Base-by-base conservation (phyloP, 1,140 invertebrate genomes). In the Theocolax elegans region DNA sequence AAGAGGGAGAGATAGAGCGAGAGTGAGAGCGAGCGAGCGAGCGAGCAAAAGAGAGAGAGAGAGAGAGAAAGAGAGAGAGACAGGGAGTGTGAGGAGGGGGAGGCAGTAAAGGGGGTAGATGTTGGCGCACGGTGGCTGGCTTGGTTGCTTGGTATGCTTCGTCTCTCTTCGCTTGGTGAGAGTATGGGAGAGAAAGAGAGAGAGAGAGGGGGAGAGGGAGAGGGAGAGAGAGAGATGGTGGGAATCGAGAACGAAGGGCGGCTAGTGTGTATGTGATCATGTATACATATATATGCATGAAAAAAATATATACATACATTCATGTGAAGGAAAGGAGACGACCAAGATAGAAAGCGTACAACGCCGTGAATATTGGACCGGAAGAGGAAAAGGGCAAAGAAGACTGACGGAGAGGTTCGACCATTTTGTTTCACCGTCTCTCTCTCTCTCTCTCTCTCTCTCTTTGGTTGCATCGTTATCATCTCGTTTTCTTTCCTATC, bases 301-400 rank as follows among this genome's bases (percentile, higher is more conserved):
- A 35, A 58, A 56, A 21, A 58, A 13, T 38, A 29, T 29, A 58
- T 31, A 58, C 31, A 58, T 21, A n/a, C n/a, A n/a, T n/a, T n/a
- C n/a, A n/a, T n/a, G n/a, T n/a, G n/a, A n/a, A n/a, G n/a, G n/a
- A n/a, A n/a, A n/a, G n/a, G n/a, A n/a, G 35, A 21, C 54, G 35
- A 25, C 35, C 54, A 21, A 58, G 35, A 58, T 42, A 58, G 54
- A 58, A 58, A 10, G 54, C 54, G 35, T 9, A 17, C 53, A 44
- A 38, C 46, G 35, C 49, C 21, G 35, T 54, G 60, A 64, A 64
- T 51, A 64, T 54, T 65, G 63, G 63, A 65, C 63, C 63, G 63
- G 63, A 65, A 63, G 49, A 38, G 71, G 49, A 64, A 59, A 65
- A 71, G 69, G 56, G 62, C 29, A 58, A 48, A n/a, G n/a, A 42